Conservation (phyloP, 2,888 invertebrate species). For the Sphecodes monilicornis region DNA sequence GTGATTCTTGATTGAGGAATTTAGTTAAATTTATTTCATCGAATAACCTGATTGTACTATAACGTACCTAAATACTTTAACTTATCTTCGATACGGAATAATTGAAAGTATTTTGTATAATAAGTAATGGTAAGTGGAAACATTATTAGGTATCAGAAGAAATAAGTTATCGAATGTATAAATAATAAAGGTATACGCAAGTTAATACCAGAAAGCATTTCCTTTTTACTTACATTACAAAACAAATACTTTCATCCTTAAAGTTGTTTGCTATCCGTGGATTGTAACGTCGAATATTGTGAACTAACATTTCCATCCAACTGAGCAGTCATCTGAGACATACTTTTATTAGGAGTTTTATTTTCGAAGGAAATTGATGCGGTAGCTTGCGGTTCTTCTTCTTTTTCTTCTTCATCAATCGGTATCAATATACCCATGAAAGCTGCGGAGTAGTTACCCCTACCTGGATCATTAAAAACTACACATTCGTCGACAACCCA, state of each 20-base stretch:
- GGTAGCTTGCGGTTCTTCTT: no score
- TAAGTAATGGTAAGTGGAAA: not conserved
- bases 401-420: conserved; percentile 27
- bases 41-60: not conserved
- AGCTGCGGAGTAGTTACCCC: conserved; percentile 85
- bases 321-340: not conserved
- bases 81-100: not conserved
- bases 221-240: not conserved
- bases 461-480: conserved; percentile 85
- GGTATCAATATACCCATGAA: conserved; percentile 74
- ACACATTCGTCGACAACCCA: conserved; percentile 83
- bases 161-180: not conserved
- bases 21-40: not conserved
- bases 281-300: not conserved
- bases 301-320: not conserved
- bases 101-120: not conserved
- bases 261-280: not conserved
- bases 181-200: not conserved
- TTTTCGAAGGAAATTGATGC: not conserved
- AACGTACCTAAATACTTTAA: not conserved
- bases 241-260: no score
- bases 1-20: conserved; percentile 10
- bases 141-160: not conserved
- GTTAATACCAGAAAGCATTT: not conserved
- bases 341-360: not conserved